phyloP scores from a whole-genome alignment of 2,888 invertebrate species.

The Drosophila melanosoma region DNA sequence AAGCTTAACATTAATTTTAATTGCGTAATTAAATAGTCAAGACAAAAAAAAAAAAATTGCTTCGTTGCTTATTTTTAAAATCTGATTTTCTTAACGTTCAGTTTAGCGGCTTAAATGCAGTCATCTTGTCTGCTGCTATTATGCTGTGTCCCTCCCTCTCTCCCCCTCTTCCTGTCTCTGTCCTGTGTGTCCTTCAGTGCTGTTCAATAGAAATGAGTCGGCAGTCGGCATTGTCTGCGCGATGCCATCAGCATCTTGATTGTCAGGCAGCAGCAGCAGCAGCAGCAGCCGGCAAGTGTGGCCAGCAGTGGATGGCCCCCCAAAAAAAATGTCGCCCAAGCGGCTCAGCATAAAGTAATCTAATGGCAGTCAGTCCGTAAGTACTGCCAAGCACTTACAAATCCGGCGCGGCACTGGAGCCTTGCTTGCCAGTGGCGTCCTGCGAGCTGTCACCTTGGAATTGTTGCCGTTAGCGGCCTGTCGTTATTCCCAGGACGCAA shows the following conservation, averaged over 20 bases:
- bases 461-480: constrained; percentile 24
- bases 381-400: constrained; percentile 67
- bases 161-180: no score
- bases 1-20: neutral
- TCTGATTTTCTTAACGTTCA: constrained; percentile 15
- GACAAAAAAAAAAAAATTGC: neutral
- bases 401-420: neutral
- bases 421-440: neutral
- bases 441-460: constrained; percentile 41
- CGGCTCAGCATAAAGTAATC: constrained; percentile 71
- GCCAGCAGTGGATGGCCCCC: constrained; percentile 25
- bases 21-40: neutral
- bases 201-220: constrained; percentile 43
- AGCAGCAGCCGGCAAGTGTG: constrained; percentile 19
- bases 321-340: constrained; percentile 43
- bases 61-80: neutral
- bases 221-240: constrained; percentile 43
- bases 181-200: neutral
- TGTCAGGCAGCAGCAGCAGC: constrained; percentile 24
- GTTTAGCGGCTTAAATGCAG: constrained; percentile 26
- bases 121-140: constrained; percentile 18
- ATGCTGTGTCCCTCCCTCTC: neutral
- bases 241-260: constrained; percentile 56
- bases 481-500: constrained; percentile 75
- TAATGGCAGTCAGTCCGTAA: constrained; percentile 67